A percentile compares a stretch with the other conserved stretches of the same genome.
phyloP scores from a whole-genome alignment of 2,797 vertebrate genomes.

The Dicrostonyx torquatus region DNA sequence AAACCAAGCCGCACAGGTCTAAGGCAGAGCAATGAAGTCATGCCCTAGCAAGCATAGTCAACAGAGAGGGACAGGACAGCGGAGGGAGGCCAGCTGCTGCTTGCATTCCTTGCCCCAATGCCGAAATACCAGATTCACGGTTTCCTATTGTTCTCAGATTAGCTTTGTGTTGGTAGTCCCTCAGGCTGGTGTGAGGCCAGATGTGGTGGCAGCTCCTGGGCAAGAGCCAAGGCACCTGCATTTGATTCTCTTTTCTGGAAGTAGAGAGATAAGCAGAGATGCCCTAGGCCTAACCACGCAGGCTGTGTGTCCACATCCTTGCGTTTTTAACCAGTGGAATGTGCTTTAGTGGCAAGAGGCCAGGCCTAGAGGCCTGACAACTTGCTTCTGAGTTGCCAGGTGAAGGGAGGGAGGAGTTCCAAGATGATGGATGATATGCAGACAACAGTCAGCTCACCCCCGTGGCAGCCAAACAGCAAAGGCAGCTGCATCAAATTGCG shows the following conservation, averaged over 20 bases:
- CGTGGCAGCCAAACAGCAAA: background rate
- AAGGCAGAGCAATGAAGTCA: background rate
- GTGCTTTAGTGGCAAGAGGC: too few relatives aligned
- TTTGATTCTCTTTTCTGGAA: too few relatives aligned
- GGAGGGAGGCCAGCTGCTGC: background rate
- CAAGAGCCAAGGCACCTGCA: background rate
- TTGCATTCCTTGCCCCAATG: background rate
- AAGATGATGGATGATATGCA: fast-evolving
- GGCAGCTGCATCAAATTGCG: too few relatives aligned
- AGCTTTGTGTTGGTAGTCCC: background rate
- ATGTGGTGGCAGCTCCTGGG: background rate
- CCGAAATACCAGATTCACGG: too few relatives aligned
- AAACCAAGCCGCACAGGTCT: background rate
- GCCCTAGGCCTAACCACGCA: background rate
- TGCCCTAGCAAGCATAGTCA: background rate
- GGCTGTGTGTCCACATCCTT: too few relatives aligned
- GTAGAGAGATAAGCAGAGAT: background rate
- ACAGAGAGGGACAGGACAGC: background rate
- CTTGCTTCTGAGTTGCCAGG: background rate
- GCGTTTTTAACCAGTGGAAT: background rate
- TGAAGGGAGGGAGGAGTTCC: background rate
- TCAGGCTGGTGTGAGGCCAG: background rate
- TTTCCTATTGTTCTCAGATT: background rate
- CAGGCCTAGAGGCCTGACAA: background rate
- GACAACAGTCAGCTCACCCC: background rate